These are phyloP conservation scores for Euthynnus affinis DNA, from an alignment of 2,797 vertebrate species.

Conservation along the genomic window DNA sequence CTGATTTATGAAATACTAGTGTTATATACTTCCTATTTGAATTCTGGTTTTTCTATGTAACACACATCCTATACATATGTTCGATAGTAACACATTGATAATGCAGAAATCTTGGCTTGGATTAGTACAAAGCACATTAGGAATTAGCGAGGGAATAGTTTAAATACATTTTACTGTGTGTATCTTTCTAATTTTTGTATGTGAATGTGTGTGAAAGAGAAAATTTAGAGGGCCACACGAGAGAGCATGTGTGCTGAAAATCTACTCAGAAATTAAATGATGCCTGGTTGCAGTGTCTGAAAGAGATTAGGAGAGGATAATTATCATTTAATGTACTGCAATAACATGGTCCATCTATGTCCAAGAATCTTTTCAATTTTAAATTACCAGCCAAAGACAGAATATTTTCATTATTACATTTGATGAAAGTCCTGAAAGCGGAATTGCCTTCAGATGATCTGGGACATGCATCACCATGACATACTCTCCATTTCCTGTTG, in stretches of 20 bases:
- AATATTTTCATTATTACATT: constrained; percentile 11
- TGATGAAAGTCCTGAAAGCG: not conserved
- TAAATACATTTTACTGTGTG: not conserved
- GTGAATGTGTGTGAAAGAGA: not conserved
- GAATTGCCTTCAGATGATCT: constrained; percentile 4
- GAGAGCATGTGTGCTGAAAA: not conserved
- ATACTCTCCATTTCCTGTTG: not conserved
- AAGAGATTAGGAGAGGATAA: not conserved
- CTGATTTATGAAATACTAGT: too few species aligned
- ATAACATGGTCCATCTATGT: not conserved
- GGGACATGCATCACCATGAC: constrained; percentile 1
- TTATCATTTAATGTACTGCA: not conserved
- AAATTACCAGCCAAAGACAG: not conserved
- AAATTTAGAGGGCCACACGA: not conserved
- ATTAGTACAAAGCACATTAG: not conserved
- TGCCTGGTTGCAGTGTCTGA: constrained; percentile 2
- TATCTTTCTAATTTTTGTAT: not conserved
- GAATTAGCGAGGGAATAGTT: too few species aligned
- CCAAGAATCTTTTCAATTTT: constrained; percentile 2
- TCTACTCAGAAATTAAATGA: not conserved
- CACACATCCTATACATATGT: too few species aligned
- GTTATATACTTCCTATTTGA: not conserved
- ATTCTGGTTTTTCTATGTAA: not conserved
- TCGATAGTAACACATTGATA: too few species aligned
- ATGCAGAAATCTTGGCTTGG: not conserved